Conservation (phyloP, 2,888 invertebrate genomes). For the Macrosoma leucophasiata region DNA sequence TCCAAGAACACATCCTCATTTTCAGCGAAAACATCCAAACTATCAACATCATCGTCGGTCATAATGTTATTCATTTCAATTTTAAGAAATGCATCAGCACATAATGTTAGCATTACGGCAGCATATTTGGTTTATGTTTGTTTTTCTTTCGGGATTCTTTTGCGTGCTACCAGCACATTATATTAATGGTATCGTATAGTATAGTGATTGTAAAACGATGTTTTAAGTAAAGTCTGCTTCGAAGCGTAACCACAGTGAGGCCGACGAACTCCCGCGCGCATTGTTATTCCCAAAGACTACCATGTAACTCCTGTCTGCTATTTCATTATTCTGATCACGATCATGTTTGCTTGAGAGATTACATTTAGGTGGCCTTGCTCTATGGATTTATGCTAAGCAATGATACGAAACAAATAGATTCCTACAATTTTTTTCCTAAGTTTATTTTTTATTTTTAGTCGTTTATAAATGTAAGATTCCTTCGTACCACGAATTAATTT, state of each 20-base stretch:
- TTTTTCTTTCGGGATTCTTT: too few relatives aligned
- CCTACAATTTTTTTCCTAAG: too few relatives aligned
- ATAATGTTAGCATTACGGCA: not conserved
- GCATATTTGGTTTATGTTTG: too few relatives aligned
- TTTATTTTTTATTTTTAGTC: too few relatives aligned
- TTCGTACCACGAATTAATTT: too few relatives aligned
- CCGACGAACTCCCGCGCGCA: slow-evolving; percentile 60
- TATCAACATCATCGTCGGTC: slow-evolving; percentile 56
- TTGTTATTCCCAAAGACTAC: slow-evolving; percentile 67
- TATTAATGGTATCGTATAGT: too few relatives aligned
- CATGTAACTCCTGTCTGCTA: slow-evolving; percentile 43
- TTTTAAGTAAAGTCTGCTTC: slow-evolving; percentile 33
- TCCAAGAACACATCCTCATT: slow-evolving; percentile 53
- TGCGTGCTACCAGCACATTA: too few relatives aligned
- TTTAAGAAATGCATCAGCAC: slow-evolving; percentile 1
- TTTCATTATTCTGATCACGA: slow-evolving; percentile 61
- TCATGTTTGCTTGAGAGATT: slow-evolving; percentile 44
- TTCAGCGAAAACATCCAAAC: slow-evolving; percentile 56
- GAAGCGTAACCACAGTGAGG: slow-evolving; percentile 53
- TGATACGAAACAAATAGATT: too few relatives aligned
- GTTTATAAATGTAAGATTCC: too few relatives aligned
- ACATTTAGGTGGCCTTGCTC: slow-evolving; percentile 49
- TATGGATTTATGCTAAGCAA: too few relatives aligned
- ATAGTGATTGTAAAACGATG: slow-evolving; percentile 7
- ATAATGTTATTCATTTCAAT: not conserved